Conservation (phyloP, 2,113 vertebrate genomes). For the Sylvia atricapilla region DNA sequence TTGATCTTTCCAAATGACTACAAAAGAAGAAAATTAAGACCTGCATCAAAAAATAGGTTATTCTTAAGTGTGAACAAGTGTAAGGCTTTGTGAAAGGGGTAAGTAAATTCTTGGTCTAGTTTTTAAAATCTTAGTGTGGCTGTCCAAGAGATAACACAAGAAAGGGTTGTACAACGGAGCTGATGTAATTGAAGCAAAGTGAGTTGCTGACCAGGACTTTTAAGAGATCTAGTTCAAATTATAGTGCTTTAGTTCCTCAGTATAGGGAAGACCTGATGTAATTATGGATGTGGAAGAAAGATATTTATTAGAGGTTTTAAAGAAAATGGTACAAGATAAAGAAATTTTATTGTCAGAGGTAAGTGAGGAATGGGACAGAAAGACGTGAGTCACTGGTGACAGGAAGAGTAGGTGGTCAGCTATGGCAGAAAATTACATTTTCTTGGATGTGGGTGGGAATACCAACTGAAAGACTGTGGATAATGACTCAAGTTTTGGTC, state of each 20-base stretch:
- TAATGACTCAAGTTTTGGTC: conserved; percentile 40
- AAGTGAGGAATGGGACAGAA: background rate
- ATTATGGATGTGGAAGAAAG: background rate
- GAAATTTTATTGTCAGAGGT: background rate
- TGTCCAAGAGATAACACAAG: background rate
- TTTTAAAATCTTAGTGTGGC: background rate
- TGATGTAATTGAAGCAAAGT: background rate
- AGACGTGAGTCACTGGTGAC: background rate
- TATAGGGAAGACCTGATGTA: background rate
- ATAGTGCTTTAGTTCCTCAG: background rate
- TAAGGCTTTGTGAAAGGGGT: background rate
- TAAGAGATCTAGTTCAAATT: background rate
- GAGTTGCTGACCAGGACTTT: background rate
- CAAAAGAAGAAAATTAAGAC: background rate
- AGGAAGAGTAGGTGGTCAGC: conserved; percentile 18
- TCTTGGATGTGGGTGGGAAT: background rate
- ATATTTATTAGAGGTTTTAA: background rate
- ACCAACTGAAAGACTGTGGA: conserved; percentile 17
- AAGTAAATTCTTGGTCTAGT: background rate
- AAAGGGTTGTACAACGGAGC: background rate
- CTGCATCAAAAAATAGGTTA: background rate
- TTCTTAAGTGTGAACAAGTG: background rate
- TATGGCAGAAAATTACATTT: background rate
- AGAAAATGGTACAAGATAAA: background rate
- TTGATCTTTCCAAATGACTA: background rate